Conservation (phyloP, 2,113 vertebrate species). For the Cyprinus carpio region DNA sequence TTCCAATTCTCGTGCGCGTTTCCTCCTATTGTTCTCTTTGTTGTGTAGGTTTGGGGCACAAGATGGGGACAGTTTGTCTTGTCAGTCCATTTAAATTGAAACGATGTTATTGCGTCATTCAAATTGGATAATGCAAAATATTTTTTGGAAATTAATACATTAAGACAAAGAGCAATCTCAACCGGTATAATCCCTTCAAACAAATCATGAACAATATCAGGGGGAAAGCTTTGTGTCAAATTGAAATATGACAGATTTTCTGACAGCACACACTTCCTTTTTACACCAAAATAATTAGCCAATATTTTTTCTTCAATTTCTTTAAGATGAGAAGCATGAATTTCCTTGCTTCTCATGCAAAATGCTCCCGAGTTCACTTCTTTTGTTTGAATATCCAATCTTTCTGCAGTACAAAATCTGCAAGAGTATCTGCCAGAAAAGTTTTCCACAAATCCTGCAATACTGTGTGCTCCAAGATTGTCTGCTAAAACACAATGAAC, state of each 20-base stretch:
- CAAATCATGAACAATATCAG: neutral
- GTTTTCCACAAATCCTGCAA: too few species aligned
- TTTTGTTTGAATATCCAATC: neutral
- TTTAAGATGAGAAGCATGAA: conserved; percentile 11
- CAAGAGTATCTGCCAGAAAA: too few species aligned
- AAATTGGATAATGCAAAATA: conserved; percentile 7
- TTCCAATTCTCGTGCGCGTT: neutral
- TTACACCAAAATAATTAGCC: neutral
- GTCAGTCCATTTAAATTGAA: neutral
- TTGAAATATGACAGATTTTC: conserved; percentile 4
- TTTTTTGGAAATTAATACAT: neutral
- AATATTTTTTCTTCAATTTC: neutral
- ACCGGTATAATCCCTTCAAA: neutral
- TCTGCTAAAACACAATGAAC: too few species aligned
- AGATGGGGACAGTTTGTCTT: neutral
- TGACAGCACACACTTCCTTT: conserved; percentile 13
- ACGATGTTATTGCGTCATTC: neutral
- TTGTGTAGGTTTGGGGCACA: neutral
- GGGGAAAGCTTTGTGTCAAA: neutral
- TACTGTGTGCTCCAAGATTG: too few species aligned
- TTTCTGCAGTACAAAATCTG: too few species aligned
- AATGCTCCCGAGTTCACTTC: neutral
- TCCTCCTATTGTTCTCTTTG: neutral
- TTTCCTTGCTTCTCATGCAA: neutral
- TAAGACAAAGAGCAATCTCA: conserved; percentile 13